These are phyloP conservation scores for Steinernema carpocapsae DNA, from an alignment of 2,888 invertebrate genomes.

Conservation along the genomic window DNA sequence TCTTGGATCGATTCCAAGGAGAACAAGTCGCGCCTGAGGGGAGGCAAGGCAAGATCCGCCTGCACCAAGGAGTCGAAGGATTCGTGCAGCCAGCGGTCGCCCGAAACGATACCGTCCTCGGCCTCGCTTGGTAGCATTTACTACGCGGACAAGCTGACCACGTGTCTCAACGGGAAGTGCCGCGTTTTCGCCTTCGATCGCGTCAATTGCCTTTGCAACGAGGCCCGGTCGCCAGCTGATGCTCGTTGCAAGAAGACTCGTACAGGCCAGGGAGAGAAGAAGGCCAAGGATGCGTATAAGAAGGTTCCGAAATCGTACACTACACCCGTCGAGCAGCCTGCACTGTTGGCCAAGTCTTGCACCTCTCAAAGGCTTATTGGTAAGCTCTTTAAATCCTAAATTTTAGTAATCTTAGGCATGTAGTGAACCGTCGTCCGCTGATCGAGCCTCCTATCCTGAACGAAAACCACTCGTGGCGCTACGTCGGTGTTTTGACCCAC, in stretches of 20 bases:
- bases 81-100: neutral
- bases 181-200: constrained; percentile 2
- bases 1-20: no score
- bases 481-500: constrained; percentile 35
- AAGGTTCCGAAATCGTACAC: no score
- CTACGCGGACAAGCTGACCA: constrained; percentile 3
- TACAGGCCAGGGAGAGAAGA: no score
- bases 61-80: neutral
- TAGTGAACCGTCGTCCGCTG: neutral
- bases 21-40: neutral
- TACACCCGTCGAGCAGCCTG: no score
- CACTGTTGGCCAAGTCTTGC: no score
- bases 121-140: neutral
- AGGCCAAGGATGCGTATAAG: no score
- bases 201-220: constrained; percentile 18
- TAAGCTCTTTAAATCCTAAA: no score
- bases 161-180: constrained; percentile 6
- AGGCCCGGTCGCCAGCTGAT: neutral
- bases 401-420: no score
- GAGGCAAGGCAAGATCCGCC: neutral
- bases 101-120: neutral
- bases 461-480: neutral
- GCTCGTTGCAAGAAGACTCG: no score
- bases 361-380: no score
- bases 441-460: neutral